Base-by-base conservation (phyloP, 2,113 vertebrate genomes). In the Narcine bancroftii region DNA sequence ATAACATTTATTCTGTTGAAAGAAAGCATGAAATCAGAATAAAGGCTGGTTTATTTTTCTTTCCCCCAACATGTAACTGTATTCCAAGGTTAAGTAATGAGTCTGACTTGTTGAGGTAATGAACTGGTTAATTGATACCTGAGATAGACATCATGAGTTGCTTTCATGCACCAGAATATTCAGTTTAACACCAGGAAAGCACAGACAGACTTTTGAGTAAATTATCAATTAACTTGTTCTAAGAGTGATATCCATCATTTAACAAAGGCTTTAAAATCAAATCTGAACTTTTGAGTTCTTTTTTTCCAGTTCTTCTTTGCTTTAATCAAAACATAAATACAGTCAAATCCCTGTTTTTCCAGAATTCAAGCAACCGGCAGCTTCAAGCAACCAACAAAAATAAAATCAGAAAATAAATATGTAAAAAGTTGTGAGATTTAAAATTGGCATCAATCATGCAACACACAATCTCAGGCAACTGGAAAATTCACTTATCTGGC, bases 281-380 rank as follows among this genome's bases (percentile, higher is more conserved):
- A 56, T 60, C 81, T 60, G 50, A 33, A 13, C 81, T 56, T 13
- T n/a, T 53, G 81, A 85, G 81, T n/a, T 60, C 26, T 50, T 56
- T 53, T 47, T 53, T n/a, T 56, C 47, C n/a, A 56, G 19, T 85
- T 85, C 50, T 85, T 53, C 26, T 85, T 60, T 60, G 50, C 81
- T 56, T 85, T 56, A 29, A 85, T n/a, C 29, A 85, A 60, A 85
- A 53, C n/a, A 85, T 50, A 47, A 77, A 77, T 77, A 56, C 81
- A 26, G 33, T 85, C 47, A 56, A 85, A 50, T 60, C 56, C 47
- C 42, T n/a, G n/a, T n/a, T n/a, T n/a, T n/a, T n/a, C n/a, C n/a
- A n/a, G n/a, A n/a, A n/a, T n/a, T n/a, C n/a, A n/a, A n/a, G n/a
- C n/a, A n/a, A n/a, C n/a, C n/a, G n/a, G n/a, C n/a, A n/a, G n/a